phyloP scores from a whole-genome alignment of 2,113 vertebrate genomes.

The Silurus glanis region DNA sequence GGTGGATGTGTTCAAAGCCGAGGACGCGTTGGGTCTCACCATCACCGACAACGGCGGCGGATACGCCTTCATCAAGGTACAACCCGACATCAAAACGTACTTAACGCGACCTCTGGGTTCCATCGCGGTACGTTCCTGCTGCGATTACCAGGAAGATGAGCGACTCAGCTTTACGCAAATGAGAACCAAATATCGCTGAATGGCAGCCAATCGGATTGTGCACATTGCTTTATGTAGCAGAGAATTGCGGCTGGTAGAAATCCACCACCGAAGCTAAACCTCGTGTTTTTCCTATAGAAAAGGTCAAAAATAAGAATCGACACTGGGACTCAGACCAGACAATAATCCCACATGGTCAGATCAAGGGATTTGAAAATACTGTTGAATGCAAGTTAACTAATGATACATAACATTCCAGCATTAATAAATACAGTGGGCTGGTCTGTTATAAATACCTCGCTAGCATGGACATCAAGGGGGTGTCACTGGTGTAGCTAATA shows the following conservation, averaged over 20 bases:
- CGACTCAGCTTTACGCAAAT: neutral
- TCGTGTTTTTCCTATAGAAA: neutral
- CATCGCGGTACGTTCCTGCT: neutral
- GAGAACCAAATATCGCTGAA: neutral
- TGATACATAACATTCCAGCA: no score
- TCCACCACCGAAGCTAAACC: neutral
- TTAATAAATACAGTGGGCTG: no score
- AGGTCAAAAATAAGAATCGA: no score
- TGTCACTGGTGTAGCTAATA: no score
- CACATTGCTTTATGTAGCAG: no score
- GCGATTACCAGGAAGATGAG: neutral
- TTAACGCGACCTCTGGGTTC: neutral
- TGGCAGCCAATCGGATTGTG: neutral
- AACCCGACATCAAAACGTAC: neutral
- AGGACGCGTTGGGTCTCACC: constrained; percentile 90
- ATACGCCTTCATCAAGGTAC: constrained; percentile 93
- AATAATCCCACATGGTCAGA: no score
- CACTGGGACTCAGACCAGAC: no score
- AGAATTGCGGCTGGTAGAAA: neutral
- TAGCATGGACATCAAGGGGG: no score
- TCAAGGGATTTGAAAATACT: no score
- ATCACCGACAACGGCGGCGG: constrained; percentile 94
- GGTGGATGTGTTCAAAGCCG: constrained; percentile 84
- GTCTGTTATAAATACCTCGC: no score
- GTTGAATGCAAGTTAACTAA: no score